Conservation (phyloP, 2,797 vertebrate genomes). For the Argyrosomus regius region DNA sequence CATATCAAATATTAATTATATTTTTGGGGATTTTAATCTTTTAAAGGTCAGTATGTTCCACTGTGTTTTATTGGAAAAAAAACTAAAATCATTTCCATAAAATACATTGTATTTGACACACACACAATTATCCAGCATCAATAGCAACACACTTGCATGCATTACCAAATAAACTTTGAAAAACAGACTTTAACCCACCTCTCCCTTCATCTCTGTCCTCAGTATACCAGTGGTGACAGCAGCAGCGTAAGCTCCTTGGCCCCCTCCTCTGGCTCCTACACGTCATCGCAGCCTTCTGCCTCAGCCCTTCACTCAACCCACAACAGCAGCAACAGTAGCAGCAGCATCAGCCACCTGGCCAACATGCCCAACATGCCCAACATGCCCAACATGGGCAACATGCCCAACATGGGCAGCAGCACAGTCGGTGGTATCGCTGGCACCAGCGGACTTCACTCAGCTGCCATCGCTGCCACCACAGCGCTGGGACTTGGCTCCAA, state of each 20-base stretch:
- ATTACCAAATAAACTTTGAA: neutral
- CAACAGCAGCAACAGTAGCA: slow-evolving; percentile 81
- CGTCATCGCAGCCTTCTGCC: slow-evolving; percentile 68
- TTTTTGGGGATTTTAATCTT: too few relatives aligned
- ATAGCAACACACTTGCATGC: too few relatives aligned
- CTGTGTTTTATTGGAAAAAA: too few relatives aligned
- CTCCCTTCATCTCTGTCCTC: slow-evolving; percentile 41
- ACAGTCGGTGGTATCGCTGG: slow-evolving; percentile 64
- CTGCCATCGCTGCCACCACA: slow-evolving; percentile 63
- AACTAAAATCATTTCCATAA: too few relatives aligned
- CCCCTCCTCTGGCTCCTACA: slow-evolving; percentile 84
- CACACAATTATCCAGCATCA: too few relatives aligned
- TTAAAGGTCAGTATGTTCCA: too few relatives aligned
- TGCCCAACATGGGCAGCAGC: slow-evolving; percentile 77
- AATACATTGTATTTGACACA: too few relatives aligned
- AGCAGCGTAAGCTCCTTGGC: slow-evolving; percentile 83
- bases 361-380: slow-evolving; percentile 59
- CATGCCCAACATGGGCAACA: slow-evolving; percentile 62
- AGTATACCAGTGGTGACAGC: slow-evolving; percentile 91
- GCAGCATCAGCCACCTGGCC: slow-evolving; percentile 76
- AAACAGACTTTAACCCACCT: neutral
- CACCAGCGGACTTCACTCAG: slow-evolving; percentile 83
- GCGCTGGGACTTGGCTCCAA: slow-evolving; percentile 89
- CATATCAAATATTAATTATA: too few relatives aligned
- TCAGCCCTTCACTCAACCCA: slow-evolving; percentile 74